phyloP scores from a whole-genome alignment of 2,888 invertebrate species.

The Brenthis ino region DNA sequence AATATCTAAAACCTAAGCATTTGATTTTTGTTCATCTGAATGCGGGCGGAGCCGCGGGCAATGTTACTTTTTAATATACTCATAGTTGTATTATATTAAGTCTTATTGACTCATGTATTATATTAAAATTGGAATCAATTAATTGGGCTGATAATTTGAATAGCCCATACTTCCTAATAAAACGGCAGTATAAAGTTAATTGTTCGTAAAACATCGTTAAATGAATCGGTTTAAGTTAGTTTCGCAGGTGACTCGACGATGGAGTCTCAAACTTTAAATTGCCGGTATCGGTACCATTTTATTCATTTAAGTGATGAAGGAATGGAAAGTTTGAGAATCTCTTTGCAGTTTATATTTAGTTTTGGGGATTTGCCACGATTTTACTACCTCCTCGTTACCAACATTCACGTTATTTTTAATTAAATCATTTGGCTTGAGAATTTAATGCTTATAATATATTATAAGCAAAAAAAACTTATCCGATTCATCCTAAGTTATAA shows the following conservation, averaged over 20 bases:
- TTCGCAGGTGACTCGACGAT: constrained; percentile 67
- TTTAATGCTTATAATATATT: too few species aligned
- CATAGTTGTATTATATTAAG: too few species aligned
- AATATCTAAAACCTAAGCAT: too few species aligned
- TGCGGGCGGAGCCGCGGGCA: too few species aligned
- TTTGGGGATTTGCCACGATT: constrained; percentile 25
- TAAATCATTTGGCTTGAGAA: neutral
- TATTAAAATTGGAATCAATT: too few species aligned
- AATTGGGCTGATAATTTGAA: too few species aligned
- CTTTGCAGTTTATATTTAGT: constrained; percentile 33
- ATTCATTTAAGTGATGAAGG: constrained; percentile 44
- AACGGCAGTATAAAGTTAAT: constrained; percentile 72
- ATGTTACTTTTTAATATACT: too few species aligned
- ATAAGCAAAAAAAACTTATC: too few species aligned
- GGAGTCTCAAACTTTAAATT: constrained; percentile 75
- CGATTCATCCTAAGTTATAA: too few species aligned
- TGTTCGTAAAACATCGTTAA: constrained; percentile 77
- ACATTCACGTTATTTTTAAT: constrained; percentile 25
- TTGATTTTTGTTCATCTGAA: too few species aligned
- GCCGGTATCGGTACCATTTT: constrained; percentile 57
- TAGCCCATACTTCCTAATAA: constrained; percentile 44
- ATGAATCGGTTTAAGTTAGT: constrained; percentile 79
- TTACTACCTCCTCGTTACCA: constrained; percentile 17
- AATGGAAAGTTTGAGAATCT: constrained; percentile 39
- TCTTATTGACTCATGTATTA: too few species aligned